A percentile compares a stretch with the other conserved stretches of the same genome.
Conservation (phyloP, 2,113 vertebrate genomes). For the Aramus guarauna region DNA sequence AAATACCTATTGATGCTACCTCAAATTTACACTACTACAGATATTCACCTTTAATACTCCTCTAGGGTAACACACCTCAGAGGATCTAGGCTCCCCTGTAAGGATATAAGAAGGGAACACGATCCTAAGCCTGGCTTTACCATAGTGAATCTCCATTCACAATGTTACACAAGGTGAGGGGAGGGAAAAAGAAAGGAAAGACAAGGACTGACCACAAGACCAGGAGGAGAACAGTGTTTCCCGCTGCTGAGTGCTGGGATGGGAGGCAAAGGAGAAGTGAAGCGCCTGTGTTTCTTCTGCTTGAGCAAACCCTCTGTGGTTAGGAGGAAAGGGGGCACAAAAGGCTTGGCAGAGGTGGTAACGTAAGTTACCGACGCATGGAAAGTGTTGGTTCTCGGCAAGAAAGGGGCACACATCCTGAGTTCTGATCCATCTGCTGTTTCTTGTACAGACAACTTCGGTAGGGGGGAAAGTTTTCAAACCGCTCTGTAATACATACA, state of each 20-base stretch:
- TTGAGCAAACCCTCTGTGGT: neutral
- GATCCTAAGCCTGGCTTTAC: neutral
- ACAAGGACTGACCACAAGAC: neutral
- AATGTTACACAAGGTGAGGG: neutral
- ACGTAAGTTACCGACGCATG: neutral
- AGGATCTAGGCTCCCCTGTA: neutral
- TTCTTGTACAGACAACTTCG: neutral
- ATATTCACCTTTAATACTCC: neutral
- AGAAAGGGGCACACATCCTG: neutral
- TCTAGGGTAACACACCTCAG: neutral
- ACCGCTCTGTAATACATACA: accelerated
- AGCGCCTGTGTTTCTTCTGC: neutral
- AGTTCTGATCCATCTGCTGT: neutral
- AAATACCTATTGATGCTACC: neutral
- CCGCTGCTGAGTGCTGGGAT: neutral
- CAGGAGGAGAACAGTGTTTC: neutral
- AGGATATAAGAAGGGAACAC: neutral
- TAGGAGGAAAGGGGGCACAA: neutral
- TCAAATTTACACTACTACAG: neutral
- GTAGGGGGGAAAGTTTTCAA: neutral
- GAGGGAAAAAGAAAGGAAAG: neutral
- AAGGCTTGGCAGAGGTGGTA: neutral
- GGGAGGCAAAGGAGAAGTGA: neutral
- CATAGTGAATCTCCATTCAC: accelerated
- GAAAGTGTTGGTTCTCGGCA: neutral